Percentiles rank a stretch among this genome's conserved stretches.
Conservation (phyloP, 2,113 vertebrate species). For the Opisthocomus hoazin region DNA sequence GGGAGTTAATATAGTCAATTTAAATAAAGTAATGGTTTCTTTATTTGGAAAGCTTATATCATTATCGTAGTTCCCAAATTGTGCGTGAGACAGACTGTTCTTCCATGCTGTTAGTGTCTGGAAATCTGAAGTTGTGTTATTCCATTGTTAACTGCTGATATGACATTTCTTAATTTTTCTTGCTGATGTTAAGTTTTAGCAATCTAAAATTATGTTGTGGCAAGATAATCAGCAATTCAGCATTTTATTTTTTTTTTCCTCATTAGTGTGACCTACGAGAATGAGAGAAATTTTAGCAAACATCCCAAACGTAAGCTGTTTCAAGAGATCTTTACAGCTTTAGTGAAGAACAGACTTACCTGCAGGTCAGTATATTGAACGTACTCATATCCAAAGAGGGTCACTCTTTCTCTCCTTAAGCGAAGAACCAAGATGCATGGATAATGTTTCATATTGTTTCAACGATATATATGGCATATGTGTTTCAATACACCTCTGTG, state of each 20-base stretch:
- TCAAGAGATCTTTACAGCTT: conserved; percentile 76
- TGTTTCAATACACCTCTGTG: not conserved
- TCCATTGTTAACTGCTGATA: not conserved
- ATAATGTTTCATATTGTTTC: not conserved
- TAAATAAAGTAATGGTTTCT: not conserved
- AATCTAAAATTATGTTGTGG: not conserved
- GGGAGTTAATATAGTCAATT: not conserved
- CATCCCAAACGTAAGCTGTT: conserved; percentile 76
- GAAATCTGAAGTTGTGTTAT: not conserved
- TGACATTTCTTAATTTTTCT: not conserved
- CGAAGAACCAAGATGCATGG: not conserved
- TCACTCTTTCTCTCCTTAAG: not conserved
- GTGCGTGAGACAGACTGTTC: not conserved
- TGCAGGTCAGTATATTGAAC: conserved; percentile 75
- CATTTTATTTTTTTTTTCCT: not conserved
- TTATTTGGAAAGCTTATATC: not conserved
- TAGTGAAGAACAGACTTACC: conserved; percentile 82
- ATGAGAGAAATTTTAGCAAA: conserved; percentile 84
- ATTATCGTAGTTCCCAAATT: not conserved
- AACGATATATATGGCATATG: not conserved
- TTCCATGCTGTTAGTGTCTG: not conserved
- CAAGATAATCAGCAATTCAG: not conserved
- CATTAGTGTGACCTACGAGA: conserved; percentile 79
- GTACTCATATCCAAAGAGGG: not conserved
- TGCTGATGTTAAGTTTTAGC: not conserved